Base-by-base conservation (phyloP, 2,113 vertebrate genomes). In the Plestiodon gilberti region DNA sequence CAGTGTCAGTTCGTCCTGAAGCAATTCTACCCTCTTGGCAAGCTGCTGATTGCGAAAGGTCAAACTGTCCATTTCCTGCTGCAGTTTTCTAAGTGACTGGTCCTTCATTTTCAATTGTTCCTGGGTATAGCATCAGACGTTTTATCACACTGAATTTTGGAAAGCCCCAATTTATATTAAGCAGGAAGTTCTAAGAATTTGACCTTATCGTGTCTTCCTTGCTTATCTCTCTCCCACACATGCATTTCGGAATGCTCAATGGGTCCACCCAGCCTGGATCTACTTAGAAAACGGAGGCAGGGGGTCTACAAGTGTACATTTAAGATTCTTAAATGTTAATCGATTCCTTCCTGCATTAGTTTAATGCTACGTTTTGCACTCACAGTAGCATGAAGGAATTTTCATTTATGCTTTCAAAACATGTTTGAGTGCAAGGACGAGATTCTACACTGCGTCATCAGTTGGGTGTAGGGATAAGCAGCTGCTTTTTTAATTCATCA, bases 21-120 rank as follows among this genome's bases (percentile, higher is more conserved):
- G 98, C 2, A 99, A 96, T 93, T 99, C 99, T 91, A 99, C 99
- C 22, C 99, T 96, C 93, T 98, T 99, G 89, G 99, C 97, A 90
- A 99, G 96, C 3, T 99, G 99, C 85, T 99, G 98, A 94, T 99
- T 99, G 90, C 99, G 96, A 94, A 99, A 99, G 73, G 96, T 99
- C 91, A 99, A 94, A 57, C 99, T 99, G 95, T 99, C 99, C 99
- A 99, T 99, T 96, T 99, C 99, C 95, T 99, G 99, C 90, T 99
- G 98, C 81, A 98, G 95, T 89, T 99, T 99, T 88, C 99, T 97
- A 92, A 99, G 87, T 1, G 98, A 98, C 17, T 99, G 99, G 89
- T 99, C 99, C 92, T 97, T 98, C 96, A 99, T 98, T 94, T 99
- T 99, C 90, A 99, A 87, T 89, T 99, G 98, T 6, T 99, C 99